Evolutionary conservation across 2,888 invertebrate genomes (phyloP), one percentile per base, ranked within the genome.

Genomic region (Synergus itoensis): DNA sequence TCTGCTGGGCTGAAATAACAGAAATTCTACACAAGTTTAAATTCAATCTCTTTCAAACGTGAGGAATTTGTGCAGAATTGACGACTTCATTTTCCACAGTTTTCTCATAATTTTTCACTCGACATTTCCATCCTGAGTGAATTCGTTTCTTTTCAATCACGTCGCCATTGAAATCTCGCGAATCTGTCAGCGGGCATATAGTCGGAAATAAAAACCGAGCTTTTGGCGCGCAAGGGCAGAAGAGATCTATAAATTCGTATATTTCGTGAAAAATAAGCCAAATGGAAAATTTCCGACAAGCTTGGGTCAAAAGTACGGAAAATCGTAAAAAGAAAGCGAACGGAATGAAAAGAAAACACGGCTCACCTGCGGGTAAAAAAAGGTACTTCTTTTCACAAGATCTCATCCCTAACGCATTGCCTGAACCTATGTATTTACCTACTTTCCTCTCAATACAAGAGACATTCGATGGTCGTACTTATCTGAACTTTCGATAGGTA

Each of bases 61-160:
- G 28, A 64, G 64, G 36, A 64, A 63, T 63, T 12, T 14, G 40
- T 64, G 64, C n/a, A 40, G 40, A 64, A 64, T 64, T 64, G 36
- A 64, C 64, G 64, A 64, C 64, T 64, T 40, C 36, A 64, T 64
- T 64, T 36, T 64, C 64, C 64, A 64, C 64, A 36, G 40, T 64
- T 64, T 36, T 64, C 64, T 64, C 64, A 40, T 64, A 64, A 64
- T 64, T 36, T 64, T 64, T 40, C 36, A 40, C 40, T 64, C 40
- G 64, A 64, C 14, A 36, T 64, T 64, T 64, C 36, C 14, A 64
- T 40, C 40, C 16, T 40, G 64, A 64, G 8, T 36, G 36, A 64
- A 64, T 21, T 64, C 64, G 64, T 64, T 64, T 64, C 64, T 64
- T 64, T 64, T 64, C 64, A 64, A 64, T 64, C 64, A 64, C 64